Evolutionary conservation across 37 sponge, comb jelly and placozoan species (phyloP).

Genomic region (Theonella swinhoei): DNA sequence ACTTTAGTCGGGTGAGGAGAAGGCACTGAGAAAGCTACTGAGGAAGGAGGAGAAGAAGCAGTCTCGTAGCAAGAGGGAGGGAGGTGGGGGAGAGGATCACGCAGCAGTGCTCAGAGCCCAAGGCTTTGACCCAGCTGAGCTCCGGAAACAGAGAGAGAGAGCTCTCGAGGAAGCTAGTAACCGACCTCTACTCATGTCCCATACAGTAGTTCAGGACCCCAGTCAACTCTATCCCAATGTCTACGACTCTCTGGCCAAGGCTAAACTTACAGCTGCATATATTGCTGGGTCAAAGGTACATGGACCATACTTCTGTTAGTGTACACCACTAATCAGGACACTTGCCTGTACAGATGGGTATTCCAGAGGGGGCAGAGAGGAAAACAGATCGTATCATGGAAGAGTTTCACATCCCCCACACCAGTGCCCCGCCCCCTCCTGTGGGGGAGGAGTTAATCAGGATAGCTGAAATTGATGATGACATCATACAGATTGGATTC

Average conservation of each 20-base stretch:
- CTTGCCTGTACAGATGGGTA: conserved; percentile 33
- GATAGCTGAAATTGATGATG: conserved; percentile 73
- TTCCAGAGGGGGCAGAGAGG: conserved; percentile 54
- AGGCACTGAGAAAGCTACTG: conserved; percentile 65
- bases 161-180: conserved; percentile 68
- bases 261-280: conserved; percentile 63
- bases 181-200: conserved; percentile 57
- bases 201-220: conserved; percentile 5
- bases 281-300: conserved; percentile 70
- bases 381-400: conserved; percentile 59
- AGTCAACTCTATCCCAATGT: conserved; percentile 81
- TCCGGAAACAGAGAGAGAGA: conserved; percentile 72
- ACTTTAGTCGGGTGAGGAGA: conserved; percentile 81
- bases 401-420: conserved; percentile 82
- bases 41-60: conserved; percentile 80
- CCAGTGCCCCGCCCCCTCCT: conserved; percentile 55
- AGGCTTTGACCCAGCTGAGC: conserved; percentile 74
- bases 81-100: neutral
- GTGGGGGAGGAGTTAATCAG: conserved; percentile 52
- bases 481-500: neutral
- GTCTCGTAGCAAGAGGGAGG: conserved; percentile 35
- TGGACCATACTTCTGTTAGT: neutral
- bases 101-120: conserved; percentile 12
- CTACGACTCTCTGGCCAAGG: conserved; percentile 81
- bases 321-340: neutral